Percentiles rank a stretch among this genome's conserved stretches.
phyloP scores from a whole-genome alignment of 2,888 invertebrate genomes.

The Cheilosia soror region DNA sequence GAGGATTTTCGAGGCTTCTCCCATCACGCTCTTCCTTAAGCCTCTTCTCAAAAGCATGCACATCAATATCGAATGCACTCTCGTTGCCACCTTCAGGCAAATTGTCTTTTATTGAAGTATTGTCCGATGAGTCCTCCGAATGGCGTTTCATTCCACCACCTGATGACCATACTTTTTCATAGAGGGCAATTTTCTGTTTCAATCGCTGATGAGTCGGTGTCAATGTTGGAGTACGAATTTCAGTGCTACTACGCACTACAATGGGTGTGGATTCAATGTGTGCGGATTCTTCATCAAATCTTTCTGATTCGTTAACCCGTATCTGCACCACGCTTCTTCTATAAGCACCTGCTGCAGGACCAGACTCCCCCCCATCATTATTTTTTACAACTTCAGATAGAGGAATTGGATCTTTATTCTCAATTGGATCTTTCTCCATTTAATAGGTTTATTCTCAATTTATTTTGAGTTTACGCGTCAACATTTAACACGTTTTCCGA shows the following conservation, averaged over 20 bases:
- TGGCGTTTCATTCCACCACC: slow-evolving; percentile 78
- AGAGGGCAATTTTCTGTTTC: slow-evolving; percentile 90
- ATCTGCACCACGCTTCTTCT: slow-evolving; percentile 77
- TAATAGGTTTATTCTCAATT: slow-evolving; percentile 75
- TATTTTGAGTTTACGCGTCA: not conserved
- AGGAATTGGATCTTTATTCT: slow-evolving; percentile 79
- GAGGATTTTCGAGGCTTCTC: slow-evolving; percentile 84
- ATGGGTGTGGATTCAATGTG: slow-evolving; percentile 33
- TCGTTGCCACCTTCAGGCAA: slow-evolving; percentile 80
- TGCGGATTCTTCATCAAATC: slow-evolving; percentile 40
- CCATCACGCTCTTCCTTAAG: slow-evolving; percentile 85
- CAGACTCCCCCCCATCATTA: slow-evolving; percentile 71
- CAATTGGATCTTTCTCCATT: slow-evolving; percentile 81
- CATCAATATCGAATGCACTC: slow-evolving; percentile 84
- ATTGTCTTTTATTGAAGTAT: slow-evolving; percentile 57
- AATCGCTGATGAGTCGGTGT: slow-evolving; percentile 84
- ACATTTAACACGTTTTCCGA: slow-evolving; percentile 7
- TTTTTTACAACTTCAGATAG: slow-evolving; percentile 60
- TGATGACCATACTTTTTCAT: slow-evolving; percentile 91
- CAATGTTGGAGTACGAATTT: slow-evolving; percentile 75
- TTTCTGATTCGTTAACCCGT: slow-evolving; percentile 75
- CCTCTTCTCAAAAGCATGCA: slow-evolving; percentile 86
- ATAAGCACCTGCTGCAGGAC: slow-evolving; percentile 79
- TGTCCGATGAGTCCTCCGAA: slow-evolving; percentile 80
- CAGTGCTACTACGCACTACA: slow-evolving; percentile 59